Evolutionary conservation across 2,888 invertebrate species (phyloP).

Genomic region (Oxycera nigricornis): DNA sequence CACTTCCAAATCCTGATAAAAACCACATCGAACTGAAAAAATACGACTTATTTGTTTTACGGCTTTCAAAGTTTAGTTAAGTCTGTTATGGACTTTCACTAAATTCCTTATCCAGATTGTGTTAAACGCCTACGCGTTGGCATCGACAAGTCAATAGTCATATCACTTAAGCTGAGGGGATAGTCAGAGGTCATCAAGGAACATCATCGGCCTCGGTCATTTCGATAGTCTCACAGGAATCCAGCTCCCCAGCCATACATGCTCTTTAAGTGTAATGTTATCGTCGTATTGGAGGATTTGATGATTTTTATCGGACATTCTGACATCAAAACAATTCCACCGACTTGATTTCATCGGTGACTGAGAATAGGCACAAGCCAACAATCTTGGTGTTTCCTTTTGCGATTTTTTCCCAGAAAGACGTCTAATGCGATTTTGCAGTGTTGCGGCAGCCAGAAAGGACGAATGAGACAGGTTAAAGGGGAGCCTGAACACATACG

Average conservation of each 20-base stretch:
- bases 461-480: slow-evolving; percentile 20
- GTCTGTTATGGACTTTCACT: slow-evolving; percentile 6
- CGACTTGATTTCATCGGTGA: background rate
- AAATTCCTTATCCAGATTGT: slow-evolving; percentile 36
- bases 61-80: slow-evolving; percentile 19
- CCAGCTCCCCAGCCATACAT: background rate
- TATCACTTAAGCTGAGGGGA: slow-evolving; percentile 16
- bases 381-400: background rate
- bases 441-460: background rate
- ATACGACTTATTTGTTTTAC: slow-evolving; percentile 26
- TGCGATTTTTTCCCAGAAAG: slow-evolving; percentile 4
- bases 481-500: slow-evolving; percentile 35
- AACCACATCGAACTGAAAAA: slow-evolving; percentile 27
- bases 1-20: slow-evolving; percentile 13
- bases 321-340: slow-evolving; percentile 34
- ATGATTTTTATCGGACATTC: slow-evolving; percentile 32
- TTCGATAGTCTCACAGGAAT: background rate
- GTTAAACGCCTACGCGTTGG: slow-evolving; percentile 2
- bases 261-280: background rate
- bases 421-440: background rate
- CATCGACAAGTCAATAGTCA: slow-evolving; percentile 17
- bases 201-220: slow-evolving; percentile 21
- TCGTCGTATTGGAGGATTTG: slow-evolving; percentile 30
- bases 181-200: slow-evolving; percentile 30
- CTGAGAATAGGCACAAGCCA: slow-evolving; percentile 5